A percentile compares a stretch with the other conserved stretches of the same genome.
These are phyloP conservation scores for Liopterus haemorrhoidalis DNA, from an alignment of 2,888 invertebrate species.

Conservation along the genomic window DNA sequence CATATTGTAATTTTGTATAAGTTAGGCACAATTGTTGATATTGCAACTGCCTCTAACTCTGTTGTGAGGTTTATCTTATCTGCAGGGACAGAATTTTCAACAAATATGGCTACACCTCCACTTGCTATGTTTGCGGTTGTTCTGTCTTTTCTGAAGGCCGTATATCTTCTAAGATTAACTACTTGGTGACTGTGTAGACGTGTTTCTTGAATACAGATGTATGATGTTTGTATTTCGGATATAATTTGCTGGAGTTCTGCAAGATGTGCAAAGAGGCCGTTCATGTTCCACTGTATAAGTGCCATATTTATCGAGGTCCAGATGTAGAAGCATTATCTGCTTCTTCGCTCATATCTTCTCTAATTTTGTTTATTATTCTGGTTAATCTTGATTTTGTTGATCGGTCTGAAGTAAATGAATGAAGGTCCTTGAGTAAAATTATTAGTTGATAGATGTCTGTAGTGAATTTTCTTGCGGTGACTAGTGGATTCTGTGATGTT, in stretches of 20 bases:
- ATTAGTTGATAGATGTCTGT: conserved; percentile 4
- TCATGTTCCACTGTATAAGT: conserved; percentile 5
- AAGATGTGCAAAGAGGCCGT: conserved; percentile 2
- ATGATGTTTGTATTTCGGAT: background rate
- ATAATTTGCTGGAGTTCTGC: conserved; percentile 4
- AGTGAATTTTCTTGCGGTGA: conserved; percentile 8
- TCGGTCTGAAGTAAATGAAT: conserved; percentile 6
- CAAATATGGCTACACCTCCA: too few relatives aligned
- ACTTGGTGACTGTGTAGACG: background rate
- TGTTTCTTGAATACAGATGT: conserved; percentile 5
- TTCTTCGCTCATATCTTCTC: background rate
- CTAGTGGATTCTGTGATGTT: conserved; percentile 2
- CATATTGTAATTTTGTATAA: conserved; percentile 1
- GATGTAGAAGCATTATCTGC: background rate
- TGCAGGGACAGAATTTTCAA: too few relatives aligned
- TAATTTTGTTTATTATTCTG: conserved; percentile 13
- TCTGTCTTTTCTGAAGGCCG: background rate
- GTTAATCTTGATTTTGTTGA: conserved; percentile 18
- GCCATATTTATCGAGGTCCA: background rate
- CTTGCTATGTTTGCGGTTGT: too few relatives aligned
- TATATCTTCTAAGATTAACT: background rate
- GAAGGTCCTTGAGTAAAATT: conserved; percentile 10
- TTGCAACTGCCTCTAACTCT: too few relatives aligned
- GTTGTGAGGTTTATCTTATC: too few relatives aligned
- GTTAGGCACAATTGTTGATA: too few relatives aligned